Conservation (phyloP, 2,113 vertebrate species). For the Lophotis ruficrista region DNA sequence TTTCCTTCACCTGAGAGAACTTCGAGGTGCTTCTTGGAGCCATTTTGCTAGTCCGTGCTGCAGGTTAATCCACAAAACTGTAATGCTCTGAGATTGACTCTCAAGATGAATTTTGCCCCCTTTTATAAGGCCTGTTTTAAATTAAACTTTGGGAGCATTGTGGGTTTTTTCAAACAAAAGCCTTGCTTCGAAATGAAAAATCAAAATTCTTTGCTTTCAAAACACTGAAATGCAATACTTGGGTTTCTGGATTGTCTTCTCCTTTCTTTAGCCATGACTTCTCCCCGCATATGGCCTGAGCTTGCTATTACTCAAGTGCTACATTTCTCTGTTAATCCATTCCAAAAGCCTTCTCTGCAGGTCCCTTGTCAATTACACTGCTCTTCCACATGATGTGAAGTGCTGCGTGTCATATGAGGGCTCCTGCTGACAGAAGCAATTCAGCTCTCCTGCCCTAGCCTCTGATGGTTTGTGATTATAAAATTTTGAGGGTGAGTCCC, state of each 20-base stretch:
- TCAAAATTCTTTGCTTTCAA: not conserved
- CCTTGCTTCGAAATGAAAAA: not conserved
- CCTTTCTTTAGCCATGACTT: not conserved
- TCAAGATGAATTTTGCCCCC: not conserved
- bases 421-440: not conserved
- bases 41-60: not conserved
- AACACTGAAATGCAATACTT: not conserved
- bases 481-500: not conserved
- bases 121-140: not conserved
- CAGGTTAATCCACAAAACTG: not conserved
- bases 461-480: not conserved
- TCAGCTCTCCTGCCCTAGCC: not conserved
- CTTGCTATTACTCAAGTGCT: not conserved
- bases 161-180: not conserved
- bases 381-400: rapidly evolving
- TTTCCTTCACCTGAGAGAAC: not conserved
- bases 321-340: not conserved
- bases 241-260: not conserved
- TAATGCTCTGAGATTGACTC: not conserved
- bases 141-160: not conserved
- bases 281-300: rapidly evolving
- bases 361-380: not conserved
- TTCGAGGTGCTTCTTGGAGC: not conserved
- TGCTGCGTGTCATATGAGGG: not conserved
- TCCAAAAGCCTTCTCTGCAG: not conserved